A percentile compares a stretch with the other conserved stretches of the same genome.
phyloP scores from a whole-genome alignment of 2,888 invertebrate genomes.

The Himalopsyche anomala region DNA sequence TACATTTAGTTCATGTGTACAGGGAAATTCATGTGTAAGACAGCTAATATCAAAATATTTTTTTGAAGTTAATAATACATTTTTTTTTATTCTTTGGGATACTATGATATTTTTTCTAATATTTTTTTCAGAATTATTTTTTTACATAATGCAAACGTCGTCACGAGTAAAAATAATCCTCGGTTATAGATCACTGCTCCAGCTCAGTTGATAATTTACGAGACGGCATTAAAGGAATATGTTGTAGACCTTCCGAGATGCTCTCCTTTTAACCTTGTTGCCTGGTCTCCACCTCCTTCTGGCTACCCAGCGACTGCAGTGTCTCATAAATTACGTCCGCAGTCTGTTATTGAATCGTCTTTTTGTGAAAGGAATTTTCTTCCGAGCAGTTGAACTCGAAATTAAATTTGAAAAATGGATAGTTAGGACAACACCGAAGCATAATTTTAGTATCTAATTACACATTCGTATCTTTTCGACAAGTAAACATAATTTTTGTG shows the following conservation, averaged over 20 bases:
- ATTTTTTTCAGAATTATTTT: neutral
- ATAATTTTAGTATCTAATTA: too few species aligned
- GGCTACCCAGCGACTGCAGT: neutral
- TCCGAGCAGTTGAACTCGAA: neutral
- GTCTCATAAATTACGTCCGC: constrained; percentile 36
- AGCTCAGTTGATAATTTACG: neutral
- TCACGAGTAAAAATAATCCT: neutral
- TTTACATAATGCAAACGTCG: neutral
- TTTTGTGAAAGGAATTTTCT: neutral
- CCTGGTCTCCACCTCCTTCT: neutral
- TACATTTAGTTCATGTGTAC: too few species aligned
- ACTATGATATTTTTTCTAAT: too few species aligned
- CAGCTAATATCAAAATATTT: too few species aligned
- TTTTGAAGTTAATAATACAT: too few species aligned
- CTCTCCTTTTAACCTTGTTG: neutral
- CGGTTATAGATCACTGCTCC: neutral
- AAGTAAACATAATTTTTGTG: too few species aligned
- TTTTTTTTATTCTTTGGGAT: too few species aligned
- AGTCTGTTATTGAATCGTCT: neutral
- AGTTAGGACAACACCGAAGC: too few species aligned
- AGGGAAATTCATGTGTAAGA: too few species aligned
- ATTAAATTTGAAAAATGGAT: constrained; percentile 7
- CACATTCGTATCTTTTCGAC: too few species aligned
- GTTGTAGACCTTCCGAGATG: neutral
- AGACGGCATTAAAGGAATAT: constrained; percentile 23